Base-by-base conservation (phyloP, 2,888 invertebrate species). In the Heliconius aoede region DNA sequence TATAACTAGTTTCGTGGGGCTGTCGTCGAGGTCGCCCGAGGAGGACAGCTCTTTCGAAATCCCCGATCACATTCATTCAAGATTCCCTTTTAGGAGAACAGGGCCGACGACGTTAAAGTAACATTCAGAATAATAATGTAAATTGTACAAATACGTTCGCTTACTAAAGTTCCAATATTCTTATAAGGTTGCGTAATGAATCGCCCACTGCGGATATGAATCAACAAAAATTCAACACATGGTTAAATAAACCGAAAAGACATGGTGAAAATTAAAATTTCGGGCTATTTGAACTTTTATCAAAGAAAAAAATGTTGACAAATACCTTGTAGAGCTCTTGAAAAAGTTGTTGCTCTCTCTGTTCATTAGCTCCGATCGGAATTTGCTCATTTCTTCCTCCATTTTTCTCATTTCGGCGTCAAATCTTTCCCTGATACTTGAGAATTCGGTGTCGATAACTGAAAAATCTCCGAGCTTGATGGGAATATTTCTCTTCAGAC, bases 311-410 rank as follows among this genome's bases (percentile, higher is more conserved):
- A 81, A 78, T 82, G 1, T 74, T 73, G 85, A 92, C 92, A 91
- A 88, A 88, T 96, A 98, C 98, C 98, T 98, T 88, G 97, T 96
- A 86, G 97, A 97, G 91, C 96, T 97, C 95, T 97, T 97, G 95
- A 98, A 98, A 95, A 98, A 98, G 89, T 98, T 97, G 91, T 97
- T 97, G 88, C 97, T 97, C 92, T 98, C 98, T 88, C 98, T 96
- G 93, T 98, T 98, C 97, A 98, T 97, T 82, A 98, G 95, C 91
- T 98, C 98, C 83, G 97, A 97, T 86, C 98, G 96, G 95, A 98
- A 98, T 95, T 97, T 97, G 91, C 97, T 97, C 99, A 99, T 99
- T 95, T 99, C 99, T 87, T 99, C 99, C 95, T 99, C 99, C 98
- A 99, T 99, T 95, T 98, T 98, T 87, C 97, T 96, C 99, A 99